phyloP scores from a whole-genome alignment of 2,888 invertebrate species.

The Stenoptilia bipunctidactyla region DNA sequence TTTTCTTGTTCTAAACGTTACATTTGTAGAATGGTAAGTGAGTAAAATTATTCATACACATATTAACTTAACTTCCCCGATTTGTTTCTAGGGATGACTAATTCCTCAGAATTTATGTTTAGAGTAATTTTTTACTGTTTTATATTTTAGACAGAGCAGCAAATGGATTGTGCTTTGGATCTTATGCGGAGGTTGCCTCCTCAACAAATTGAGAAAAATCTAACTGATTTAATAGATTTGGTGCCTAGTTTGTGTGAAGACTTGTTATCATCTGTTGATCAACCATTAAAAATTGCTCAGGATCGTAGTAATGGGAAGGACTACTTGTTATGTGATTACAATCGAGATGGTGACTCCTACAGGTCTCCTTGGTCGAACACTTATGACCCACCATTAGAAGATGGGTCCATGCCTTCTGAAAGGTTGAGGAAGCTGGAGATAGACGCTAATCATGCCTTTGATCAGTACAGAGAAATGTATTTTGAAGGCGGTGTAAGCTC shows the following conservation, averaged over 20 bases:
- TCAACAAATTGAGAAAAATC: conserved; percentile 98
- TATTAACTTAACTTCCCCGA: no score
- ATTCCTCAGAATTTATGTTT: conserved; percentile 31
- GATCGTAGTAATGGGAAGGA: conserved; percentile 97
- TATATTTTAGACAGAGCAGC: conserved; percentile 85
- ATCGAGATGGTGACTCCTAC: conserved; percentile 98
- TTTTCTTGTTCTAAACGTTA: no score
- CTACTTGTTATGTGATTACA: conserved; percentile 98
- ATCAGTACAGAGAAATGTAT: conserved; percentile 99
- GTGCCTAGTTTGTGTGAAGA: conserved; percentile 97
- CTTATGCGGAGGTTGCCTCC: conserved; percentile 98
- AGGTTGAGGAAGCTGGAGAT: conserved; percentile 94
- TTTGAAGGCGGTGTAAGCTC: conserved; percentile 99
- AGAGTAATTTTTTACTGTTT: conserved; percentile 11
- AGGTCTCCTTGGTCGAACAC: conserved; percentile 99
- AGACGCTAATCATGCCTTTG: conserved; percentile 98
- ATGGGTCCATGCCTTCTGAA: conserved; percentile 98
- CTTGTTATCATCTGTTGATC: conserved; percentile 96
- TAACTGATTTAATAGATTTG: conserved; percentile 97
- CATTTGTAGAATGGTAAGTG: no score
- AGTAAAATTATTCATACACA: no score
- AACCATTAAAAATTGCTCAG: conserved; percentile 96
- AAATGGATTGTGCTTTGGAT: conserved; percentile 99
- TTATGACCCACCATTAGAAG: conserved; percentile 97
- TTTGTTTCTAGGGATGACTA: conserved; percentile 48